Percentiles rank a stretch among this genome's conserved stretches.
Evolutionary conservation across 2,888 invertebrate genomes (phyloP).

Genomic region (Drosophila recens): DNA sequence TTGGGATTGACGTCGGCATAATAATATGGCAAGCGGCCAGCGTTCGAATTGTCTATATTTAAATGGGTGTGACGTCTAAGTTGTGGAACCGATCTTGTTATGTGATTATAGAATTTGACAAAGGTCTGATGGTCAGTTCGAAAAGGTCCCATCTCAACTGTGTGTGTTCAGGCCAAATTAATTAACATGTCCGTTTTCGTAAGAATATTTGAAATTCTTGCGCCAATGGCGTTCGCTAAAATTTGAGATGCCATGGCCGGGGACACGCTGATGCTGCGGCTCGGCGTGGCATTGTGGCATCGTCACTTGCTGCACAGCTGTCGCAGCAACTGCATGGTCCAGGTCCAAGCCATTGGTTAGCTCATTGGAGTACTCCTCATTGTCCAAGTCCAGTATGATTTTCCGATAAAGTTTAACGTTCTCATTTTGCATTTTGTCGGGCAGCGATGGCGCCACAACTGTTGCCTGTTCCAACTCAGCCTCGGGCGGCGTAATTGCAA

Average conservation of each 20-base stretch:
- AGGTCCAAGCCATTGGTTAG: conserved; percentile 59
- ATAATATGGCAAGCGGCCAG: conserved; percentile 68
- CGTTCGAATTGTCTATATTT: conserved; percentile 43
- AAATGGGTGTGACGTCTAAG: conserved; percentile 17
- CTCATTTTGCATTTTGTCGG: conserved; percentile 50
- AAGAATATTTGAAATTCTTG: conserved; percentile 83
- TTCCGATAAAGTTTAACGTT: conserved; percentile 71
- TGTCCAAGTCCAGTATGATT: conserved; percentile 66
- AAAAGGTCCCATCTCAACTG: neutral
- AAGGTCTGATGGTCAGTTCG: conserved; percentile 8
- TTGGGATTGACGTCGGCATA: conserved; percentile 28
- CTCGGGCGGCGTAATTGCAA: conserved; percentile 20
- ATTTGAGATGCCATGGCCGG: conserved; percentile 63
- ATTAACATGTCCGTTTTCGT: conserved; percentile 66
- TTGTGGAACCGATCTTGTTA: conserved; percentile 5
- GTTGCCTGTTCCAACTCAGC: conserved; percentile 11
- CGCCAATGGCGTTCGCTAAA: conserved; percentile 86
- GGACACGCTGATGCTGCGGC: conserved; percentile 9
- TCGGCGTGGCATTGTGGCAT: too few species aligned
- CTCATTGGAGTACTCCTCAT: conserved; percentile 72
- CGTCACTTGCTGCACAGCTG: conserved; percentile 14
- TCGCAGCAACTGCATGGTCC: conserved; percentile 31
- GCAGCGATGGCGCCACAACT: conserved; percentile 10
- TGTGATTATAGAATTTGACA: neutral
- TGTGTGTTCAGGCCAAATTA: conserved; percentile 2